phyloP scores from a whole-genome alignment of 2,888 invertebrate genomes.

The Chouioia cunea region DNA sequence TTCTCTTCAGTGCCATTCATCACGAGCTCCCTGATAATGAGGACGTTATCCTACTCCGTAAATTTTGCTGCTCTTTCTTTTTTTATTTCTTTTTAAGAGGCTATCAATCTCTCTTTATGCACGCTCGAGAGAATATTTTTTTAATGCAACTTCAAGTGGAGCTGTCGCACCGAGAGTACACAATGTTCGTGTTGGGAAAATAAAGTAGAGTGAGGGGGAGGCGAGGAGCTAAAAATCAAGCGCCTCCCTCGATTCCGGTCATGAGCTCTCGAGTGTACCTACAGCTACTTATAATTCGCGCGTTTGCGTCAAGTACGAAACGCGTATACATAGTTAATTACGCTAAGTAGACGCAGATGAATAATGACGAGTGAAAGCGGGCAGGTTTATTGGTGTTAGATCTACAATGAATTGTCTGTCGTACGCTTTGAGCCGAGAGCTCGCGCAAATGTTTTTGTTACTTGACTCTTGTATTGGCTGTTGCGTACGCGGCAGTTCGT shows the following conservation, averaged over 20 bases:
- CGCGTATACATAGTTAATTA: conserved; percentile 37
- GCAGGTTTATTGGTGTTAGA: conserved; percentile 1
- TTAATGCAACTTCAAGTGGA: no score
- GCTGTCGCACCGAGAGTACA: no score
- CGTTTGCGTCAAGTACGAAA: conserved; percentile 17
- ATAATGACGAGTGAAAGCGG: conserved; percentile 30
- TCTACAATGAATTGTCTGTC: conserved; percentile 36
- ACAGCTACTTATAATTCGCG: not conserved
- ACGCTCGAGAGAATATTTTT: no score
- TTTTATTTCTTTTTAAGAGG: no score
- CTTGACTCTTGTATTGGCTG: no score
- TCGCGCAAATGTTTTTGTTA: not conserved
- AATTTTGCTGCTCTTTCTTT: conserved; percentile 1
- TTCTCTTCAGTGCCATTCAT: conserved; percentile 5
- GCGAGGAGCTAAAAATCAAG: no score
- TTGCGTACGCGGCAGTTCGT: no score
- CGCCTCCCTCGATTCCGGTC: not conserved
- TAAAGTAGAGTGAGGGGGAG: no score
- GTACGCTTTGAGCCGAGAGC: conserved; percentile 33
- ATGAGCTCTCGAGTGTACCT: no score
- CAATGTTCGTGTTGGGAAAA: no score
- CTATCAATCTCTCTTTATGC: no score
- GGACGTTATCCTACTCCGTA: conserved; percentile 12
- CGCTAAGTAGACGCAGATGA: conserved; percentile 23
- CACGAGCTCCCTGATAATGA: conserved; percentile 7